phyloP scores from a whole-genome alignment of 2,888 invertebrate genomes.

The Sarcophaga subvicina region DNA sequence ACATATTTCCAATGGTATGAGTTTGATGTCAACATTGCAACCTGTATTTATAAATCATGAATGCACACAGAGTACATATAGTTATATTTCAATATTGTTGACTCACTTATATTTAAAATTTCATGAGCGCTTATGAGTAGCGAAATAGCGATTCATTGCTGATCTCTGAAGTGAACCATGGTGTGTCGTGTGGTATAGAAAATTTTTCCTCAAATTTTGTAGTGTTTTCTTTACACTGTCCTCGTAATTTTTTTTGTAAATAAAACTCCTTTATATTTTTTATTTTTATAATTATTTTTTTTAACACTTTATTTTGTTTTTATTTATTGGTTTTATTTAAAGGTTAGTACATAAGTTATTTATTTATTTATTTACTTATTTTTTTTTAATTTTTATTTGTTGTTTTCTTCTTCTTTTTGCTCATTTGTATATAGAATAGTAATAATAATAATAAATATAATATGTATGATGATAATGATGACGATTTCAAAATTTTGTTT shows the following conservation, averaged over 20 bases:
- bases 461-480: neutral
- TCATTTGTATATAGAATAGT: constrained; percentile 41
- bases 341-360: constrained; percentile 64
- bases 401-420: constrained; percentile 36
- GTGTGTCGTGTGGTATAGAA: too few species aligned
- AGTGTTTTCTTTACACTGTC: too few species aligned
- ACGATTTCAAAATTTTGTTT: neutral
- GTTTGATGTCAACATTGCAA: too few species aligned
- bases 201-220: too few species aligned
- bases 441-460: constrained; percentile 37
- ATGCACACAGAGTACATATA: too few species aligned
- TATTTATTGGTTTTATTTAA: constrained; percentile 41
- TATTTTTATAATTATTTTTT: constrained; percentile 38
- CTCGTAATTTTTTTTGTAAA: neutral
- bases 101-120: too few species aligned
- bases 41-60: too few species aligned
- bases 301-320: constrained; percentile 66
- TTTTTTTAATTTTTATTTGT: neutral
- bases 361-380: constrained; percentile 23
- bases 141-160: too few species aligned
- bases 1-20: too few species aligned
- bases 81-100: too few species aligned
- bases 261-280: constrained; percentile 12
- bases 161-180: too few species aligned
- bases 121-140: too few species aligned